These are phyloP conservation scores for Matsumyia berberina DNA, from an alignment of 2,888 invertebrate genomes.

Conservation along the genomic window DNA sequence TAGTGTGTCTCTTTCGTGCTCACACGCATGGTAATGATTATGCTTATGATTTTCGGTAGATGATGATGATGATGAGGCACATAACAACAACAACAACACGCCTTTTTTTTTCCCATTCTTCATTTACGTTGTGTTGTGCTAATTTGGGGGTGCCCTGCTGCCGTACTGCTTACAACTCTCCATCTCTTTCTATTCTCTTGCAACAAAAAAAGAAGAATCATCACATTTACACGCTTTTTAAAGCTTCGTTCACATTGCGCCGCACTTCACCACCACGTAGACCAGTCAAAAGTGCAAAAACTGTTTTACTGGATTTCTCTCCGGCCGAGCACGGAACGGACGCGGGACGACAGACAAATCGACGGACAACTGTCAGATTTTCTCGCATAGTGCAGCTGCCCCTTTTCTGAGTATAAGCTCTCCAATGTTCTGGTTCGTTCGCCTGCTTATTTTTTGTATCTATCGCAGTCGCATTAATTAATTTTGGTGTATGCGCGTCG, in stretches of 20 bases:
- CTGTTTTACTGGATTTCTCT: slow-evolving; percentile 43
- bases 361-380: slow-evolving; percentile 74
- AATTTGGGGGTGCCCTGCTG: slow-evolving; percentile 15
- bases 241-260: slow-evolving; percentile 56
- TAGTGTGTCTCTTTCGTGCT: slow-evolving; percentile 20
- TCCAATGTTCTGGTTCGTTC: slow-evolving; percentile 72
- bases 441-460: slow-evolving; percentile 58
- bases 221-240: slow-evolving; percentile 68
- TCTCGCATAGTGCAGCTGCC: slow-evolving; percentile 54
- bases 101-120: slow-evolving; percentile 42
- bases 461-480: slow-evolving; percentile 77
- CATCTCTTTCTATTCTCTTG: slow-evolving; percentile 51
- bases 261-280: slow-evolving; percentile 8
- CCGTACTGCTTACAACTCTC: slow-evolving; percentile 12
- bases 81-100: slow-evolving; percentile 18
- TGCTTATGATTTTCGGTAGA: slow-evolving; percentile 50
- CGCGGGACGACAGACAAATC: slow-evolving; percentile 61
- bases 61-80: slow-evolving; percentile 15
- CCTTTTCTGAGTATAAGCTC: slow-evolving; percentile 52
- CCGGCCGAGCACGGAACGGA: slow-evolving; percentile 26
- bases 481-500: slow-evolving; percentile 78
- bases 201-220: slow-evolving; percentile 26
- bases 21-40: slow-evolving; percentile 54
- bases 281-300: slow-evolving; percentile 45
- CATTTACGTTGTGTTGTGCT: slow-evolving; percentile 24